phyloP scores from a whole-genome alignment of 2,888 invertebrate genomes.

The Thereva nobilitata region DNA sequence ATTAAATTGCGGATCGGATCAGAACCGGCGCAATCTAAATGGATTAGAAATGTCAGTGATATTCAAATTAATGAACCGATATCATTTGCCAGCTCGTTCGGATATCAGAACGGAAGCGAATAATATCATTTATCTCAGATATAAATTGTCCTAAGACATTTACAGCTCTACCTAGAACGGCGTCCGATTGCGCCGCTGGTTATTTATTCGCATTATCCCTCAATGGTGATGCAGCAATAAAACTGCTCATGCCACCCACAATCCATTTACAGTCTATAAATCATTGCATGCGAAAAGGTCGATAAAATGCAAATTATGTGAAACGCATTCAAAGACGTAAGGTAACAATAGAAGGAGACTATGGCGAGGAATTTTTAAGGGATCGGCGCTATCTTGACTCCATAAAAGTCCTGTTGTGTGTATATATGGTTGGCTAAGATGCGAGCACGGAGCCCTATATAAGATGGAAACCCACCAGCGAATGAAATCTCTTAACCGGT shows the following conservation, averaged over 20 bases:
- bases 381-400: constrained; percentile 8
- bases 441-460: background rate
- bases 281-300: constrained; percentile 27
- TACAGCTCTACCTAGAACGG: background rate
- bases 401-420: background rate
- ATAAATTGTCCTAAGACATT: constrained; percentile 25
- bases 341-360: constrained; percentile 11
- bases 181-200: background rate
- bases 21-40: too few relatives aligned
- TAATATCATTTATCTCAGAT: constrained; percentile 22
- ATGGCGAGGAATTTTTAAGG: constrained; percentile 12
- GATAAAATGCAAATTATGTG: constrained; percentile 34
- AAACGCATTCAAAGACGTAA: background rate
- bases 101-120: constrained; percentile 24
- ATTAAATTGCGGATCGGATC: too few relatives aligned
- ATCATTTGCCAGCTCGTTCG: too few relatives aligned
- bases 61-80: too few relatives aligned
- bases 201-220: background rate
- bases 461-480: background rate
- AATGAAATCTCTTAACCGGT: background rate
- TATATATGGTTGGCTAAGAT: too few relatives aligned
- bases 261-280: constrained; percentile 16
- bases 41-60: too few relatives aligned
- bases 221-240: constrained; percentile 12
- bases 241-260: constrained; percentile 31